phyloP scores from a whole-genome alignment of 1,140 invertebrate species.

The Rhyzopertha dominica region DNA sequence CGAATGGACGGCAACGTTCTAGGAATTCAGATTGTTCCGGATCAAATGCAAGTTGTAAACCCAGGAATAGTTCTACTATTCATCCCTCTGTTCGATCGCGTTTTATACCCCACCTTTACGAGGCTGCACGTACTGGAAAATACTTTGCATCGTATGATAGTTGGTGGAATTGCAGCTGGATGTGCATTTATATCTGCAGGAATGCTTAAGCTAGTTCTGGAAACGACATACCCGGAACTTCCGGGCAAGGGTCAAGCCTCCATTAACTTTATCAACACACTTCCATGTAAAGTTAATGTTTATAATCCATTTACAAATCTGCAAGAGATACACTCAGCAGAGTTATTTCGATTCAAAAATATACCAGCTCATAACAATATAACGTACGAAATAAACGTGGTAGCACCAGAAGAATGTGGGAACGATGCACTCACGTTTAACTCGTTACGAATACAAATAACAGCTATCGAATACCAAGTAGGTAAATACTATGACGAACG shows the following conservation, averaged over 20 bases:
- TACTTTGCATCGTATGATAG: slow-evolving; percentile 60
- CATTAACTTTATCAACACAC: slow-evolving; percentile 39
- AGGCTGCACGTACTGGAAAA: slow-evolving; percentile 45
- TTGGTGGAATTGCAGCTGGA: slow-evolving; percentile 61
- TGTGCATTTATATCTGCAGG: slow-evolving; percentile 44
- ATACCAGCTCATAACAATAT: slow-evolving; percentile 29
- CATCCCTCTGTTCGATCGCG: slow-evolving; percentile 60
- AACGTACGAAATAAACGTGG: slow-evolving; percentile 29
- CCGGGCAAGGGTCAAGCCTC: slow-evolving; percentile 32
- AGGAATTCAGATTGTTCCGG: slow-evolving; percentile 52
- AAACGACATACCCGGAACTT: slow-evolving; percentile 35
- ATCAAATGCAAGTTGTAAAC: slow-evolving; percentile 65
- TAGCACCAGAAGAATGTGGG: slow-evolving; percentile 29
- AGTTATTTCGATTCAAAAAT: slow-evolving; percentile 28
- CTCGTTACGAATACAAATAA: slow-evolving; percentile 25
- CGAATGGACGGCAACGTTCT: slow-evolving; percentile 58
- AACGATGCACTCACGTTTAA: no score
- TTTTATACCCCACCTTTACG: slow-evolving; percentile 50
- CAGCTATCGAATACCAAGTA: slow-evolving; percentile 35
- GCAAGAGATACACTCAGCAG: slow-evolving; percentile 22
- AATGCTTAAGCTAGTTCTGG: slow-evolving; percentile 34
- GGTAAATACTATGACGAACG: slow-evolving; percentile 5
- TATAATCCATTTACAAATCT: slow-evolving; percentile 24
- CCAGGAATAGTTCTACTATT: slow-evolving; percentile 60
- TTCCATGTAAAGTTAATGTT: slow-evolving; percentile 34